Evolutionary conservation across 2,797 vertebrate genomes (phyloP).

Genomic region (Ibycter americanus): DNA sequence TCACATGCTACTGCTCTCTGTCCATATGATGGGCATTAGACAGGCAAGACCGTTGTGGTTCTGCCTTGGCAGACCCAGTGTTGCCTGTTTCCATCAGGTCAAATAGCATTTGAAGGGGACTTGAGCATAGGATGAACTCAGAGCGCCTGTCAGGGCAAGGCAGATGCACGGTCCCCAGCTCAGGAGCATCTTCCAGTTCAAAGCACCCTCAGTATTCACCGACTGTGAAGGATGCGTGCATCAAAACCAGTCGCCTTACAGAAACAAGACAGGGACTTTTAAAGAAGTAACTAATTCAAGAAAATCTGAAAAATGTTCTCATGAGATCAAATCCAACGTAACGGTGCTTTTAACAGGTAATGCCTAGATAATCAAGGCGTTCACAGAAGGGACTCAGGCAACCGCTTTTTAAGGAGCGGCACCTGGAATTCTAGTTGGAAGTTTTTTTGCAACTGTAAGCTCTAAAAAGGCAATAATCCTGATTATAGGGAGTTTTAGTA

Average conservation of each 20-base stretch:
- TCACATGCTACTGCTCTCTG: background rate
- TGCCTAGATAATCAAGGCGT: background rate
- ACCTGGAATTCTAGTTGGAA: background rate
- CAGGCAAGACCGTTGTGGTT: background rate
- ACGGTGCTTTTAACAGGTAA: background rate
- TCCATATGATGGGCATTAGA: accelerated
- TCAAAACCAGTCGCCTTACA: background rate
- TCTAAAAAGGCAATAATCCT: constrained; percentile 31
- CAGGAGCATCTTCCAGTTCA: background rate
- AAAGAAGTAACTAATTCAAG: background rate
- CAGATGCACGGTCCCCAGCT: accelerated
- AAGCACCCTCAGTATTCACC: background rate
- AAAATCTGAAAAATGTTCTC: background rate
- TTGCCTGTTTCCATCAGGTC: background rate
- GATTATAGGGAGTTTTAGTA: constrained; percentile 11
- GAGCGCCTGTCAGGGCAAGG: accelerated
- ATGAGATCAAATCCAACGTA: background rate
- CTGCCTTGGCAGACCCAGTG: background rate
- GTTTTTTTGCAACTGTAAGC: background rate
- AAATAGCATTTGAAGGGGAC: background rate
- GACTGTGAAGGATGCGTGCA: background rate
- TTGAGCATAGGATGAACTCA: background rate
- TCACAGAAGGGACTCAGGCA: background rate
- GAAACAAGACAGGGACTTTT: background rate
- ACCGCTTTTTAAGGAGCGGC: background rate